Evolutionary conservation across 2,888 invertebrate species (phyloP), one percentile per base, ranked within the genome.

Genomic region (Hypselothyrea guttata): DNA sequence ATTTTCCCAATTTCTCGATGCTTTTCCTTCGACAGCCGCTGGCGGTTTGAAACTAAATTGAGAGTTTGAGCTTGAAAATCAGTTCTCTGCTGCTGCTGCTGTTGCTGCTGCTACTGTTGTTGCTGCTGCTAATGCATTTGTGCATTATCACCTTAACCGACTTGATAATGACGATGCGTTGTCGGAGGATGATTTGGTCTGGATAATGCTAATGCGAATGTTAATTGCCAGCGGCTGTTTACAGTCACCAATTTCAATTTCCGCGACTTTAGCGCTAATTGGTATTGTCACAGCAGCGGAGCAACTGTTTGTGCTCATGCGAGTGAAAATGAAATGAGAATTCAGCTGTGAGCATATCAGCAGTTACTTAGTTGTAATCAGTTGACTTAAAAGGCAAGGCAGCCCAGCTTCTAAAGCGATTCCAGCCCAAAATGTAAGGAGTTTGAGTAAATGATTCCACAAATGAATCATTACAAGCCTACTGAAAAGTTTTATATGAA

Each of bases 371-470:
- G 27, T 35, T 60, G 15, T 60, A 60, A 67, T 60, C 46, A 60
- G 49, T 58, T 65, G 71, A 71, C 71, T 70, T 51, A 65, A 49
- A 34, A 61, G 45, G 30, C 71, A 71, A 70, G 65, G 75, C 56
- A 56, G 41, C 37, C n/a, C 22, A 42, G 4, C 4, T 15, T 15
- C 15, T n/a, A n/a, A n/a, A 8, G 4, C n/a, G 4, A 5, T 2
- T 22, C n/a, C n/a, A n/a, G n/a, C n/a, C n/a, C n/a, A n/a, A n/a
- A n/a, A n/a, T n/a, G n/a, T n/a, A n/a, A n/a, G 22, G 22, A 22
- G 22, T 22, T 5, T 22, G 22, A 22, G 5, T 22, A 22, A n/a
- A n/a, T n/a, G n/a, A n/a, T n/a, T n/a, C n/a, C n/a, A n/a, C n/a
- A n/a, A n/a, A n/a, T n/a, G n/a, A n/a, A n/a, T n/a, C n/a, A n/a